Evolutionary conservation across 2,888 invertebrate genomes (phyloP), one percentile per base, ranked within the genome.

Genomic region (Protodeltote pygarga): DNA sequence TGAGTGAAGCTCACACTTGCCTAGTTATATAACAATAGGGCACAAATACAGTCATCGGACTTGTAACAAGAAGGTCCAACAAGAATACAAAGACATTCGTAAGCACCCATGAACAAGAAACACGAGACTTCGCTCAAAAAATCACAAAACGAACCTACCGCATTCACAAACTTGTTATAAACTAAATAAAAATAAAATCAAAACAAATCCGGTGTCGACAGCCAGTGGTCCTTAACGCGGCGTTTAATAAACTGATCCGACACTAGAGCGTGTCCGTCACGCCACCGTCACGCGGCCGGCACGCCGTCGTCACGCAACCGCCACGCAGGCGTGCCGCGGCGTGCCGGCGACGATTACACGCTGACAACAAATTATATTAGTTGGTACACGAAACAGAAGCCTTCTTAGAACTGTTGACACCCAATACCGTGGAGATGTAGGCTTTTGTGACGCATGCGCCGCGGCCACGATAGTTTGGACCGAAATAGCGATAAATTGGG

Each of bases 161-260:
- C 9, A 23, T 13, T 8, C 13, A 20, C 11, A 11, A 25, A 11
- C 5, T 9, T 3, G 11, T 4, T 13, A 15, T 8, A 19, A 8
- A 5, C 2, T 21, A 31, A 17, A 3, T 6, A 23, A 39, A 49
- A 45, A 34, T n/a, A n/a, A n/a, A n/a, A n/a, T n/a, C n/a, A 54
- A 39, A 47, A 28, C 20, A 19, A 46, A 3, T 31, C 10, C 39
- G 21, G 50, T 49, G 48, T 46, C 42, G 38, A 40, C 27, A 33
- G 54, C 40, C 37, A 65, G 68, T 67, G 65, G 50, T 64, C 68
- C 27, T 23, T 60, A 67, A 57, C 47, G 31, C 34, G 38, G 50
- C 64, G 64, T 44, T 52, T 52, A 59, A 60, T 55, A 37, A 41
- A 44, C 40, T 42, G 33, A 41, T 32, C 19, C 6, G 11, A 20